Conservation (phyloP, 2,113 vertebrate genomes). For the Butorides virescens region DNA sequence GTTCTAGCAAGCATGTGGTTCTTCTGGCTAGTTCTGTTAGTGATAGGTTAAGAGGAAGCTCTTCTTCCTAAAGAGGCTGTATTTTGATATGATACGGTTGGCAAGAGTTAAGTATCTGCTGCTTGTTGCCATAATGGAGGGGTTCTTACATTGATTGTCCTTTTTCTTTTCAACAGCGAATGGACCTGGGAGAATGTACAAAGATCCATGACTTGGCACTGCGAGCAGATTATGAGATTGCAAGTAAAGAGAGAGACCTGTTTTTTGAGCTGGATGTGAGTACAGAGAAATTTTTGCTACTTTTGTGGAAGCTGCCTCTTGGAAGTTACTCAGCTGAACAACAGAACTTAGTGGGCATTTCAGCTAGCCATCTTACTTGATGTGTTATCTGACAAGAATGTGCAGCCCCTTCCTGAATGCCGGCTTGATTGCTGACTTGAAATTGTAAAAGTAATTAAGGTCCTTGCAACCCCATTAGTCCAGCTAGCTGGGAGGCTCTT, state of each 20-base stretch:
- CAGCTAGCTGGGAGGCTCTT: neutral
- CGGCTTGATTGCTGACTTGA: neutral
- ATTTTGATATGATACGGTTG: neutral
- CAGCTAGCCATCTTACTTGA: neutral
- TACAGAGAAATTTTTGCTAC: neutral
- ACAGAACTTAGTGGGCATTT: neutral
- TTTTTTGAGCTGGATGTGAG: conserved; percentile 99
- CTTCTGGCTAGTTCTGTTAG: neutral
- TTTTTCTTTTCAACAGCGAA: conserved; percentile 79
- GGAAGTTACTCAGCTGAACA: neutral
- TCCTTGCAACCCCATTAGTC: neutral
- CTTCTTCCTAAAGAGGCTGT: neutral
- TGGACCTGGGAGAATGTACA: conserved; percentile 98
- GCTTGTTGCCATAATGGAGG: neutral
- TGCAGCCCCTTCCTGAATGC: neutral
- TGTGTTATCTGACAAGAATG: neutral
- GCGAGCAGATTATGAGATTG: conserved; percentile 98
- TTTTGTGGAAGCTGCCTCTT: neutral
- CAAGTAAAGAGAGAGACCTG: conserved; percentile 95
- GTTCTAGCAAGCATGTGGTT: neutral
- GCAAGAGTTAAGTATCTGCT: neutral
- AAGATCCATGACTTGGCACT: conserved; percentile 98
- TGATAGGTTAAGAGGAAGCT: neutral
- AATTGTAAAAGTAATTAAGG: neutral
- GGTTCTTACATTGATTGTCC: neutral